Base-by-base conservation (phyloP, 2,797 vertebrate species). In the Spheniscus humboldti region DNA sequence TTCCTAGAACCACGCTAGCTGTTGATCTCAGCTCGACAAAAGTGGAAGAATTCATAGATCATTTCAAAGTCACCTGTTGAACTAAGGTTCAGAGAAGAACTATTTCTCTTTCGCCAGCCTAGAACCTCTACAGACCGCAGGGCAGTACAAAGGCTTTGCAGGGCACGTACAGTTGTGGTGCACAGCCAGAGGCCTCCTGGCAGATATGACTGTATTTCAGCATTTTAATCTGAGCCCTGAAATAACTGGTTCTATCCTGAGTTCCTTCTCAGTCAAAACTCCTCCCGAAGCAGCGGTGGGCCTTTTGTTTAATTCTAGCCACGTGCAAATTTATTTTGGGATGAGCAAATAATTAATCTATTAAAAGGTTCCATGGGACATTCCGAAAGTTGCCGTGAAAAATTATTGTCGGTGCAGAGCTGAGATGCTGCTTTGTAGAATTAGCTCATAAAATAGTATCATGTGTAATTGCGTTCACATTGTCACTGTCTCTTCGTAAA, bases 371-470 rank as follows among this genome's bases (percentile, higher is more conserved):
- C 78, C 87, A 93, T 91, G 89, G 88, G 94, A 95, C 67, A 68
- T 86, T 94, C 80, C 13, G 8, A 96, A 97, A 96, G 89, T 96
- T 80, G 35, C 85, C 5, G 0, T 90, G 88, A 96, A 95, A 96
- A 96, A 95, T 95, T 86, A 69, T 79, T 88, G 95, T 72, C 95
- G 93, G 66, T 60, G 81, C 73, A 84, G 90, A 94, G 93, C 94
- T 95, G 94, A 97, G 94, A 92, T 88, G 64, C 63, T 94, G 92
- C 66, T 94, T 96, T 95, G 96, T 92, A 85, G 96, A 97, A 96
- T 94, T 95, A 96, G 68, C 87, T 87, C 90, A 94, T 96, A 96
- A 97, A 97, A 94, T 91, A 92, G 55, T 87, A 85, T 95, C 60
- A 11, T 91, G 83, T 91, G 85, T 95, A 97, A 96, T 89, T 96